Evolutionary conservation across 2,797 vertebrate genomes (phyloP), one percentile per base, ranked within the genome.

Genomic region (Tragelaphus eurycerus): DNA sequence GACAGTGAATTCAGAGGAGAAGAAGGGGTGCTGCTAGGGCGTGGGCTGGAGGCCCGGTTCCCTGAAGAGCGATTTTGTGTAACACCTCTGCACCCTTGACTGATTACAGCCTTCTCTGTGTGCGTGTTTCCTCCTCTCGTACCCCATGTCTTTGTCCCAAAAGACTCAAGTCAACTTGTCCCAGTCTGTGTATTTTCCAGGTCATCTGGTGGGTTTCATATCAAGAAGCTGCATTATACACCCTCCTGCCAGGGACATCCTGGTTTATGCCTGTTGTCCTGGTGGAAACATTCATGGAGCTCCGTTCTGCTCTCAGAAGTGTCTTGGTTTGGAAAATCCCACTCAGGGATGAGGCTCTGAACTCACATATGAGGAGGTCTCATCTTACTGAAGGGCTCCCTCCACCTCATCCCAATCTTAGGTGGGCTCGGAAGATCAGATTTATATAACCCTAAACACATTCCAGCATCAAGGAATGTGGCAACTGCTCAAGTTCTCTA

Each of bases 1-100:
- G 79, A 31, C 84, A 25, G 92, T 67, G 21, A 76, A 38, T 98
- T 98, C 98, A 11, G 79, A 43, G 84, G 98, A 98, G 96, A n/a
- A 43, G 3, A 38, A 59, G 25, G 54, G 89, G 71, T 29, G 78
- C 59, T 57, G n/a, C 67, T 52, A 64, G 83, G 93, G 83, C 48
- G 95, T 76, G 86, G 86, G 90, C 86, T 78, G 67, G 67, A 67
- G 89, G 57, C 54, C 52, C 0, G 14, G 48, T 93, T 97, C 97
- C 89, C 83, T 92, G 97, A 97, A 97, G 93, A 95, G 92, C 1
- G 0, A 74, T 96, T 71, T 67, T 43, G n/a, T 46, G 12, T 90
- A 86, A 87, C 88, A 64, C 27, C 17, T 89, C 62, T 86, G 89
- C 86, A 82, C 88, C 84, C 55, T 57, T 85, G 88, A 21, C 88